Conservation (phyloP, 2,888 invertebrate species). For the Lathronympha strigana region DNA sequence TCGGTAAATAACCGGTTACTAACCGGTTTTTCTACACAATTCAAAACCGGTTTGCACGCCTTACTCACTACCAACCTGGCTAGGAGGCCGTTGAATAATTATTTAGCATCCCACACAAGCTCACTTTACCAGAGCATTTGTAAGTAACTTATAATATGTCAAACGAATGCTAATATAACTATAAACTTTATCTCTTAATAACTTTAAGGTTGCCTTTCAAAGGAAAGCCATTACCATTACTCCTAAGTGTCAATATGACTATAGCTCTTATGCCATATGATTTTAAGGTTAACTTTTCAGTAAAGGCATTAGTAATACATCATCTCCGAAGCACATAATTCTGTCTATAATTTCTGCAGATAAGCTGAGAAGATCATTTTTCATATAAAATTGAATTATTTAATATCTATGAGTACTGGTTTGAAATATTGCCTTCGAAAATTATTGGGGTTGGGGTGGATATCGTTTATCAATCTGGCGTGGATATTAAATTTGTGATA, state of each 20-base stretch:
- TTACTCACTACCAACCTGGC: too few species aligned
- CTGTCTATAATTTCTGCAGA: constrained; percentile 17
- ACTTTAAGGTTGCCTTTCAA: not conserved
- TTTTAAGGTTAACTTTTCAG: not conserved
- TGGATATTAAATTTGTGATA: not conserved
- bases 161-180: too few species aligned
- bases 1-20: too few species aligned
- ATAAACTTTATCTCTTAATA: too few species aligned
- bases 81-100: too few species aligned
- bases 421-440: constrained; percentile 21
- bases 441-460: constrained; percentile 9
- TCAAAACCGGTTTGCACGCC: too few species aligned
- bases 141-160: too few species aligned
- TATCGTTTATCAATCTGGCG: constrained; percentile 8
- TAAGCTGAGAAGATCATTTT: constrained; percentile 23
- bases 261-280: not conserved
- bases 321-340: constrained; percentile 10
- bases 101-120: too few species aligned
- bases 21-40: too few species aligned
- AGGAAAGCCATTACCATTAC: not conserved
- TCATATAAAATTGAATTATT: constrained; percentile 33
- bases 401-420: constrained; percentile 24
- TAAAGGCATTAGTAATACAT: constrained; percentile 4
- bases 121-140: too few species aligned
- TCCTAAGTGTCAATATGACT: not conserved